Percentiles rank a stretch among this genome's conserved stretches.
These are phyloP conservation scores for Drosophila imparisetae DNA, from an alignment of 2,888 invertebrate species.

Conservation along the genomic window DNA sequence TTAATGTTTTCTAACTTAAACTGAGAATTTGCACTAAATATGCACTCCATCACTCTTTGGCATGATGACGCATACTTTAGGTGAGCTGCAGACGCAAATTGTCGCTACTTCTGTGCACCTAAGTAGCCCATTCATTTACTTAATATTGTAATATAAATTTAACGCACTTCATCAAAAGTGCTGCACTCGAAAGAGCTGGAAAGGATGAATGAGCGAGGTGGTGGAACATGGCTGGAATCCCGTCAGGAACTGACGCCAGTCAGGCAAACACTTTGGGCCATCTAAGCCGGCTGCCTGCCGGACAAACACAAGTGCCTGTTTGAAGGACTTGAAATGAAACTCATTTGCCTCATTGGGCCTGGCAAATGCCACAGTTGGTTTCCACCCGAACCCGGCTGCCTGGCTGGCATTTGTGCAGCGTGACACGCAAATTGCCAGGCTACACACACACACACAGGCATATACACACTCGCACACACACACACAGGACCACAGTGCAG, in stretches of 20 bases:
- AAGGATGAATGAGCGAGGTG: background rate
- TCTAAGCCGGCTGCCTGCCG: conserved; percentile 37
- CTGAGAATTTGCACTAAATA: conserved; percentile 25
- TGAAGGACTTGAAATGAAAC: conserved; percentile 72
- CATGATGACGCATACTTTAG: conserved; percentile 47
- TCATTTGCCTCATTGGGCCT: conserved; percentile 69
- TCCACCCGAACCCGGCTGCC: conserved; percentile 34
- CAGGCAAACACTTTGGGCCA: conserved; percentile 53
- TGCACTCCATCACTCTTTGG: conserved; percentile 31
- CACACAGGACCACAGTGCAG: conserved; percentile 30
- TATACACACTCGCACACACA: conserved; percentile 10
- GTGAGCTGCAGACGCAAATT: conserved; percentile 42
- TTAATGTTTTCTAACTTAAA: background rate
- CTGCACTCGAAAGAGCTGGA: conserved; percentile 31
- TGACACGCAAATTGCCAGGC: conserved; percentile 74
- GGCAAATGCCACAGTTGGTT: conserved; percentile 71
- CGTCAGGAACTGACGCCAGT: conserved; percentile 49
- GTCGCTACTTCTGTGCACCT: conserved; percentile 40
- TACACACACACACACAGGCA: conserved; percentile 29
- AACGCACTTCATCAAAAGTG: conserved; percentile 70
- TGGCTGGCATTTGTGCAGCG: conserved; percentile 56
- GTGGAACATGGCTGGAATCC: conserved; percentile 15
- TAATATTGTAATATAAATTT: conserved; percentile 77
- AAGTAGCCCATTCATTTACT: conserved; percentile 62
- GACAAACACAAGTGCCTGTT: conserved; percentile 27